Base-by-base conservation (phyloP, 92 coral and sea anemone genomes). In the Zoanthus sansibaricus region DNA sequence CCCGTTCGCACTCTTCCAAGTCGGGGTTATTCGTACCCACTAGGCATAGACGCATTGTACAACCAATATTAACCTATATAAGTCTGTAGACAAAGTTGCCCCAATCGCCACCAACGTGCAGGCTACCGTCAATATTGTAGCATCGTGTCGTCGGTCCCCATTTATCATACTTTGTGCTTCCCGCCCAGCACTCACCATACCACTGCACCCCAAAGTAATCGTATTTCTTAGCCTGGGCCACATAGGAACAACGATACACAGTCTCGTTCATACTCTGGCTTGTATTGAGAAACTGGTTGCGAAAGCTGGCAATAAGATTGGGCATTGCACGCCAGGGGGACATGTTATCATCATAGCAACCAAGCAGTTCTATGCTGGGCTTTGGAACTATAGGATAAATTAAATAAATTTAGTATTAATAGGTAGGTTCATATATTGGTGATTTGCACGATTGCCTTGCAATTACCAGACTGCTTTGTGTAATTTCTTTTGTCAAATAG, bases 141-240 rank as follows among this genome's bases (percentile, higher is more conserved):
- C 83, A 78, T 69, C 66, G 64, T 32, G 48, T 58, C 1, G 71
- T 47, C 1, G 10, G n/a, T 15, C 83, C 83, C 83, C 83, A 78
- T 21, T 37, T 8, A 51, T 61, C 94, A 18, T 77, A 64, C 3
- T 21, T 12, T 11, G 89, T 74, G 4, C 89, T 49, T 44, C 91
- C 90, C 8, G 92, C 71, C 78, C 90, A 93, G 73, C 98, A 95
- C 75, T 95, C 98, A 11, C 98, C 98, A 55, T 92, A 93, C 72
- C 5, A 90, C 70, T 94, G 96, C 13, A 95, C 87, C 16, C 91
- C 96, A 74, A 93, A 95, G 54, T 90, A 87, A 37, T 86, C 54
- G 64, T 90, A 87, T 33, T 86, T 87, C 8, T 37, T 85, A 72
- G 93, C 94, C 30, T 89, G 93, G 70, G 96, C 96, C 54, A 93